Conservation (phyloP, 2,113 vertebrate species). For the Callithrix jacchus region DNA sequence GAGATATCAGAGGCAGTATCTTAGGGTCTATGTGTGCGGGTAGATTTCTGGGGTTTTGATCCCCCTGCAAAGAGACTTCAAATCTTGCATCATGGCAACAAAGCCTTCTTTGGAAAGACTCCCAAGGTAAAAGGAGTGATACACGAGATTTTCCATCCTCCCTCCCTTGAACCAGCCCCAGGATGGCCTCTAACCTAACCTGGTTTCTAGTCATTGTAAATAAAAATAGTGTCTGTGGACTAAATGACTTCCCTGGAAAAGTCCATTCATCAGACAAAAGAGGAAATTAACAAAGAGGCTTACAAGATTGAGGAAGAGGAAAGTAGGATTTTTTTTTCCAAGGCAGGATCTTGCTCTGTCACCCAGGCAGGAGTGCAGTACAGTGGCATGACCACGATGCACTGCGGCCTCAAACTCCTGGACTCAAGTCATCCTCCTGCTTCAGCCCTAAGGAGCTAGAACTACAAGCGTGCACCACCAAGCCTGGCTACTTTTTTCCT, state of each 20-base stretch:
- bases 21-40: fast-evolving
- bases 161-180: neutral
- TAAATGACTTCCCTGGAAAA: neutral
- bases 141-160: neutral
- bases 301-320: neutral
- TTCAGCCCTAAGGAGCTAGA: too few relatives aligned
- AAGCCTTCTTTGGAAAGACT: neutral
- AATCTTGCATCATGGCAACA: neutral
- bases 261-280: neutral
- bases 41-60: neutral
- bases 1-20: neutral
- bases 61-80: neutral
- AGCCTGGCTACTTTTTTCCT: too few relatives aligned
- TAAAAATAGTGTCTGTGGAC: neutral
- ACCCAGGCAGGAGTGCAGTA: too few relatives aligned
- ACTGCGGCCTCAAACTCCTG: too few relatives aligned
- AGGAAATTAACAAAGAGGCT: neutral
- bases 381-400: too few relatives aligned
- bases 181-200: neutral
- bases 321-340: neutral
- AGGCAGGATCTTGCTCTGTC: too few relatives aligned
- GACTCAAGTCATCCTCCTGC: too few relatives aligned
- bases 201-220: neutral
- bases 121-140: neutral
- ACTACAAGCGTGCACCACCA: too few relatives aligned